Evolutionary conservation across 2,113 vertebrate genomes (phyloP), one percentile per base, ranked within the genome.

Genomic region (Epinephelus moara): DNA sequence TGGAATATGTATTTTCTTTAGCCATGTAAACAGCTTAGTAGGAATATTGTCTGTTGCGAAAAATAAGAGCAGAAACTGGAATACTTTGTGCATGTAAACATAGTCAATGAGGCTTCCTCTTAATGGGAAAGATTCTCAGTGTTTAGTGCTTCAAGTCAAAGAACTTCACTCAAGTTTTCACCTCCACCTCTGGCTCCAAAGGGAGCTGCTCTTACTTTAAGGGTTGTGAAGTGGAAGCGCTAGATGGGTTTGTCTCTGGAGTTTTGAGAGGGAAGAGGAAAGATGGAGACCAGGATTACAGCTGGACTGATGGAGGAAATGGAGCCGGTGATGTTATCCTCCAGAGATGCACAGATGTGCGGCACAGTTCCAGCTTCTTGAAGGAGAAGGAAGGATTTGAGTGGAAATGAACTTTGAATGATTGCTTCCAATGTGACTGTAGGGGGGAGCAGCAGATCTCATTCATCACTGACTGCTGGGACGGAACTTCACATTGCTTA

Each of bases 291-390:
- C 82, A 75, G 73, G 62, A 70, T 68, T 83, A 68, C 82, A 91
- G 88, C 86, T 92, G 90, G 76, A 75, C 70, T 7, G 75, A 76
- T 30, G 70, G 69, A 78, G 86, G 82, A 78, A 75, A 73, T 78
- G 67, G 63, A 82, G 71, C 56, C 37, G 19, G 81, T 82, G 77
- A 89, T 85, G 75, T 87, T 64, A 78, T 82, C 83, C 84, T 84
- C 82, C 84, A 88, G 88, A 80, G 64, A 86, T 80, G 87, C 61
- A 75, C 92, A 89, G 89, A 93, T 92, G 87, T 93, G 66, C 81
- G 17, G 79, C 75, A 40, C 70, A 37, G 71, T 56, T 88, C 77
- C 81, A 83, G 62, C 12, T 56, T 72, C 45, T 60, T 6, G 59
- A 30, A 72, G 70, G 79, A 82, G 75, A 33, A 25, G 76, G 67